Conservation (phyloP, 2,113 vertebrate genomes). For the Myrmecobius fasciatus region DNA sequence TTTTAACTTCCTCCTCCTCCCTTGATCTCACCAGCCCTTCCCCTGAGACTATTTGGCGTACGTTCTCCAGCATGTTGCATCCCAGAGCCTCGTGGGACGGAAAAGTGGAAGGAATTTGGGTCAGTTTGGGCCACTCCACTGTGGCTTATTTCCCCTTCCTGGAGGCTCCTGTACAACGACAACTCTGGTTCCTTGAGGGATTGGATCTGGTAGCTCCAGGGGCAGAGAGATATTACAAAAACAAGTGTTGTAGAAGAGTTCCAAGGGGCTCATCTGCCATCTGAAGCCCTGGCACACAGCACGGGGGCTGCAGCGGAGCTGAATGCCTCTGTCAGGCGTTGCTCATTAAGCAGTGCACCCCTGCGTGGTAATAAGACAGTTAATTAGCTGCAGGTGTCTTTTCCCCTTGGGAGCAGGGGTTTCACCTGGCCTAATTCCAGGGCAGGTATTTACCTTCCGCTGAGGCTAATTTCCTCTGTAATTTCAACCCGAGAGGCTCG, state of each 20-base stretch:
- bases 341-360: neutral
- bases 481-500: conserved; percentile 14
- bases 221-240: neutral
- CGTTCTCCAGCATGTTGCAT: neutral
- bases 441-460: conserved; percentile 51
- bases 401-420: conserved; percentile 11
- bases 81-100: neutral
- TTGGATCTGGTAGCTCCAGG: conserved; percentile 27
- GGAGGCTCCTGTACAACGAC: conserved; percentile 19
- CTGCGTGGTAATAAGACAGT: conserved; percentile 30
- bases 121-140: neutral
- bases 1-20: too few relatives aligned
- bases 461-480: conserved; percentile 39
- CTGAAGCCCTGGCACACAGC: conserved; percentile 13
- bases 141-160: neutral
- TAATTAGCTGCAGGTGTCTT: conserved; percentile 53
- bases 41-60: too few relatives aligned
- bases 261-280: conserved; percentile 19
- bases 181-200: conserved; percentile 14
- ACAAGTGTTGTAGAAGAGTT: conserved; percentile 37
- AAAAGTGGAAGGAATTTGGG: neutral
- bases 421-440: conserved; percentile 52
- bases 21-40: too few relatives aligned
- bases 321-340: neutral
- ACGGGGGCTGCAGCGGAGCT: neutral